A percentile compares a stretch with the other conserved stretches of the same genome.
Evolutionary conservation across 2,888 invertebrate genomes (phyloP).

Genomic region (Leistus spinibarbis): DNA sequence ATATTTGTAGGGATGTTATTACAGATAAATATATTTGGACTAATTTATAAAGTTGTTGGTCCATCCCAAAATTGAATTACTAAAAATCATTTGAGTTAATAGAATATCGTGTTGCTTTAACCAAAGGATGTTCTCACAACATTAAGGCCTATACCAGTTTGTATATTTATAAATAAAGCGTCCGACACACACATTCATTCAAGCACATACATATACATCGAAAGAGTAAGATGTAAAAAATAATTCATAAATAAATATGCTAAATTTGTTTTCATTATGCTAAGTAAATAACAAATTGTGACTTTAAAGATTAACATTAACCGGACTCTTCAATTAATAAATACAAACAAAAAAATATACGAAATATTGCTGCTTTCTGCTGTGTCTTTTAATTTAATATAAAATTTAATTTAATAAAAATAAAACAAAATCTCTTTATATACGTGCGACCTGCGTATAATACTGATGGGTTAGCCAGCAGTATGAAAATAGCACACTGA

Average conservation of each 20-base stretch:
- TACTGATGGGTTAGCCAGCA: not conserved
- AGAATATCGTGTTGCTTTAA: too few relatives aligned
- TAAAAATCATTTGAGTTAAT: too few relatives aligned
- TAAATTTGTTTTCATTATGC: not conserved
- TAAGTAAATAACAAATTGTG: not conserved
- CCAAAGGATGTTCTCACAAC: too few relatives aligned
- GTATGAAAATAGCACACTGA: not conserved
- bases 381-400: conserved; percentile 14
- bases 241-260: not conserved
- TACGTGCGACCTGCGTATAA: not conserved
- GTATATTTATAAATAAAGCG: too few relatives aligned
- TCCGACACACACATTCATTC: too few relatives aligned
- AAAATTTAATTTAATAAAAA: conserved; percentile 18
- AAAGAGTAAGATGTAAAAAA: too few relatives aligned
- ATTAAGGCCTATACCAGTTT: too few relatives aligned
- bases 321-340: not conserved
- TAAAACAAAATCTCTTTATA: conserved; percentile 10
- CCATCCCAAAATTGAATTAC: too few relatives aligned
- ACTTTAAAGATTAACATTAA: not conserved
- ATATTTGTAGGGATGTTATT: too few relatives aligned
- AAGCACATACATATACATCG: too few relatives aligned
- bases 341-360: not conserved
- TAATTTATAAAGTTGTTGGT: too few relatives aligned
- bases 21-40: too few relatives aligned
- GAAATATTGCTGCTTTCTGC: not conserved